phyloP scores from a whole-genome alignment of 2,888 invertebrate species.

The Cheilosia soror region DNA sequence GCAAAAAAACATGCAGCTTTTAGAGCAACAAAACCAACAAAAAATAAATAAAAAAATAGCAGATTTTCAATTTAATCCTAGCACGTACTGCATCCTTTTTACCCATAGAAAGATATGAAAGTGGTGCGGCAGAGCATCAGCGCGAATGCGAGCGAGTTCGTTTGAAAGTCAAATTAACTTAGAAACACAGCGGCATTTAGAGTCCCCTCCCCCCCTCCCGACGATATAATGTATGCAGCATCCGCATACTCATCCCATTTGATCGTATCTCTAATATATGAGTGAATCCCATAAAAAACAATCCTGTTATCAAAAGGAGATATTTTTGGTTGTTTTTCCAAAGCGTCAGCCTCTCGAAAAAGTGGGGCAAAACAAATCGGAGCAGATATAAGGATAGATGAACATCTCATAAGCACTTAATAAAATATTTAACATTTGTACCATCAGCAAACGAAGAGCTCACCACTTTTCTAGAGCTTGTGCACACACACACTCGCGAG shows the following conservation, averaged over 20 bases:
- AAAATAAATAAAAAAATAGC: conserved; percentile 33
- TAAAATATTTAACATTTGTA: conserved; percentile 76
- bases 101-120: conserved; percentile 18
- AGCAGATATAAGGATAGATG: conserved; percentile 36
- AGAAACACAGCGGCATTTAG: conserved; percentile 71
- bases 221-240: conserved; percentile 27
- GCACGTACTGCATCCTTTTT: conserved; percentile 72
- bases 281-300: conserved; percentile 66
- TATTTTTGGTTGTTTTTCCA: conserved; percentile 32
- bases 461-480: conserved; percentile 10
- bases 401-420: conserved; percentile 75
- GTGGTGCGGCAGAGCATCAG: conserved; percentile 20
- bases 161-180: conserved; percentile 75
- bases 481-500: conserved; percentile 34
- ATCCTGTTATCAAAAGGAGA: conserved; percentile 69
- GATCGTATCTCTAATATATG: conserved; percentile 60
- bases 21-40: background rate
- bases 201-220: conserved; percentile 1
- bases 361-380: conserved; percentile 56
- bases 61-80: conserved; percentile 74
- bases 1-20: conserved; percentile 25
- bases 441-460: conserved; percentile 13
- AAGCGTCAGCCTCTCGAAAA: conserved; percentile 42
- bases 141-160: conserved; percentile 44
- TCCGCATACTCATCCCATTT: conserved; percentile 57